A percentile compares a stretch with the other conserved stretches of the same genome.
Conservation (phyloP, 2,888 invertebrate species). For the Nebria brevicollis region DNA sequence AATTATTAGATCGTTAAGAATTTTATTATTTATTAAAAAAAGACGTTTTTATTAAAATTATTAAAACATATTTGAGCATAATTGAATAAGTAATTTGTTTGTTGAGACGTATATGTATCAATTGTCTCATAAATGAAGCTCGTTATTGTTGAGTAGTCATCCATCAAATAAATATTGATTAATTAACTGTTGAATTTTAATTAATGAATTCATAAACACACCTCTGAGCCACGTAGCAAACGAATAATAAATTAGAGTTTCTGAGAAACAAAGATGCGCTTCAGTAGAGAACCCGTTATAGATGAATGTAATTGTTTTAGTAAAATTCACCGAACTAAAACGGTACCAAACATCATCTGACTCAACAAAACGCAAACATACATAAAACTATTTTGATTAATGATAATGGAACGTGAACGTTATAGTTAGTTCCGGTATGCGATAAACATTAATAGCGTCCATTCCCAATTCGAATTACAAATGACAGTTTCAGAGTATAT, state of each 20-base stretch:
- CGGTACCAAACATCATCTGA: neutral
- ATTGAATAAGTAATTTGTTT: too few relatives aligned
- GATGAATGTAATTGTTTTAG: neutral
- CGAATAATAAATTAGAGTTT: neutral
- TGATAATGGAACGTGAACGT: neutral
- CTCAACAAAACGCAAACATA: neutral
- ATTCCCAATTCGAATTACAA: neutral
- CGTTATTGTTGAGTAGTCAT: neutral
- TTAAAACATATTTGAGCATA: too few relatives aligned
- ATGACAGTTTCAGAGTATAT: neutral
- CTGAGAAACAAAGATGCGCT: neutral
- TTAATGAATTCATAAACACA: neutral
- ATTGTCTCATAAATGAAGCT: neutral
- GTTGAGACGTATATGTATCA: too few relatives aligned
- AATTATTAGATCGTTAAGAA: neutral
- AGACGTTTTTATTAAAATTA: too few relatives aligned
- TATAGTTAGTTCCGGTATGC: neutral
- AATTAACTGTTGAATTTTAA: neutral
- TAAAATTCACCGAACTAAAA: slow-evolving; percentile 1
- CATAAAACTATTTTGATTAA: neutral
- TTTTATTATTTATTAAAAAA: too few relatives aligned
- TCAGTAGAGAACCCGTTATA: neutral
- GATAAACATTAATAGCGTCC: neutral
- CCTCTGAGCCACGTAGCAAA: neutral
- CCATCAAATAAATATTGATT: neutral